Base-by-base conservation (phyloP, 2,888 invertebrate species). In the Papilio protenor region DNA sequence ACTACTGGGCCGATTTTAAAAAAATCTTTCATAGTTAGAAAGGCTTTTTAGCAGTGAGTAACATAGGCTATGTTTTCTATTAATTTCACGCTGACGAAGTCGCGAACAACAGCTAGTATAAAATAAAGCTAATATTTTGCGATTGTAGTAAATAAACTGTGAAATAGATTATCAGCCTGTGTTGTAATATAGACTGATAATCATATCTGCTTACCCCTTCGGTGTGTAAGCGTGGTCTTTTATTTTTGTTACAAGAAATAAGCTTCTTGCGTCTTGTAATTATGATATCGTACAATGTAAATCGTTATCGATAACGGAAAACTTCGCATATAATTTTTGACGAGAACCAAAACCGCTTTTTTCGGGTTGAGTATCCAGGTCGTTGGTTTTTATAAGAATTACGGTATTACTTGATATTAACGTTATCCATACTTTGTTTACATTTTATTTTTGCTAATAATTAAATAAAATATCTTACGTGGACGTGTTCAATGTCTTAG, bases 361-460 rank as follows among this genome's bases (percentile, higher is more conserved):
- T 61, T 73, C 61, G 33, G 14, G 73, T 59, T 16, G 21, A 23
- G 16, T 59, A 55, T 75, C 75, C 75, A 75, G 66, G 75, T 75
- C 66, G 75, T 21, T 69, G 75, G 55, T 69, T 70, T 75, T 75
- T 66, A 55, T 75, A 66, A 21, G 52, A 55, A 75, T 69, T 75
- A 27, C 75, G 75, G 75, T 75, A 40, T 73, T 73, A 40, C 27
- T 57, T 52, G 49, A 49, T 23, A 71, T 49, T 16, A 8, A 71
- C 49, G 21, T 49, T 49, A 21, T 21, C 21, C 14, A 49, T 70
- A 49, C 0, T 61, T 27, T 61, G 33, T 57, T 21, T 23, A 57
- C 55, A 55, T 55, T 55, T n/a, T n/a, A 55, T n/a, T 55, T 8
- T 1, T 18, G 4, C 6, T 55, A 6, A 55, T n/a, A n/a, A 55